Base-by-base conservation (phyloP, 2,113 vertebrate species). In the Noturus placidus region DNA sequence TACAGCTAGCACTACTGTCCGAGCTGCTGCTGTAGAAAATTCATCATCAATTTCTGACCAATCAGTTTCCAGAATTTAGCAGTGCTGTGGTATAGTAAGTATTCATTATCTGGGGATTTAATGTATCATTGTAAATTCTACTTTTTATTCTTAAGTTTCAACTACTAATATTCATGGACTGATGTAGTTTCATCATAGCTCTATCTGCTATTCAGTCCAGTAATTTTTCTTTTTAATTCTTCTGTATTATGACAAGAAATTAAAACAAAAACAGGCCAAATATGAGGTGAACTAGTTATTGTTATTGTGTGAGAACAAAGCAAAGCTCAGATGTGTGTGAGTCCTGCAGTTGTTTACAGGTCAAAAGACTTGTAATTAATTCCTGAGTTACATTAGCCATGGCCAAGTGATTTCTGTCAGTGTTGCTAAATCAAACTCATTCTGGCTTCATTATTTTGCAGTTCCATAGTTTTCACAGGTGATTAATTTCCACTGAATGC, bases 401-500 rank as follows among this genome's bases (percentile, higher is more conserved):
- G 59, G 89, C 69, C 69, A 74, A 82, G 69, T 83, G 72, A 80
- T 85, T 83, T 89, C 82, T 87, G 78, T 82, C 88, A 76, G n/a
- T 76, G 56, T 33, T 54, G 42, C 82, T 87, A 65, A 84, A 87
- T 76, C 42, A 35, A 33, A 61, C 54, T 63, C 54, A 78, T 89
- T 87, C 86, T 27, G 46, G 88, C 82, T 87, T 85, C 77, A 81
- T 89, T 87, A 87, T 85, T 56, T 83, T 70, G 42, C 86, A 85
- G 86, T 82, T 87, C 30, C 74, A 72, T 38, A 27, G 46, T 88
- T 88, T 86, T 90, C 76, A 81, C 87, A 86, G 89, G 87, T 90
- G 89, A 90, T 90, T 88, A 88, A 87, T 87, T 90, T 84, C 83
- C 87, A 79, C 54, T 52, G 82, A 88, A 80, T 83, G 72, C 15